Evolutionary conservation across 2,888 invertebrate genomes (phyloP), one percentile per base, ranked within the genome.

Genomic region (Lathronympha strigana): DNA sequence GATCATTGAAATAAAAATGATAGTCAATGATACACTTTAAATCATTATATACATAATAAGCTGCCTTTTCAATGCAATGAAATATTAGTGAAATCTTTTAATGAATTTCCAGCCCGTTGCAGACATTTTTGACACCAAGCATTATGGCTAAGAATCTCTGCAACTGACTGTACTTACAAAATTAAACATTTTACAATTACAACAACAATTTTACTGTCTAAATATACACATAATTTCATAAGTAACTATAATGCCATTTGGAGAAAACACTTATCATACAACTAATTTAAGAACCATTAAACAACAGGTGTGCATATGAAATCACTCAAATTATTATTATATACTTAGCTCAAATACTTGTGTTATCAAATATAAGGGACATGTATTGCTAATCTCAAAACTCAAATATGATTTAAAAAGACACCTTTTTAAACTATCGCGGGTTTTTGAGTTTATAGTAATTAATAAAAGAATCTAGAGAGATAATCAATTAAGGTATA

Each of bases 221-320:
- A 86, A 86, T 87, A 86, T 86, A 86, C 85, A 86, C 77, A 87
- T 79, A 82, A 61, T 75, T 74, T 71, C 73, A 76, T 87, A 87
- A 87, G 86, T 86, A 81, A 76, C 85, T 81, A 74, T 71, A 75
- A 81, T 83, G 85, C 86, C 87, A 81, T 81, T 76, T 79, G 85
- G 85, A 86, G 84, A 76, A 61, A 63, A 74, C 49, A 72, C 63
- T 70, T 67, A 71, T 64, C 66, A 61, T 66, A 73, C 72, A 67
- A 58, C 64, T 76, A 45, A 68, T 69, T 68, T 72, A 73, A 72
- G 73, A 69, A 72, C 69, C 71, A 73, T 71, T 69, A 15, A 19
- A 23, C n/a, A 50, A 38, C 15, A 15, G 9, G 3, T 31, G 11
- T 31, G 28, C 11, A 21, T 19, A 40, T 19, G 5, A 60, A 36